Evolutionary conservation across 30 jellyfish, hydroid and myxozoan genomes (phyloP).

Genomic region (Catostylus mosaicus): DNA sequence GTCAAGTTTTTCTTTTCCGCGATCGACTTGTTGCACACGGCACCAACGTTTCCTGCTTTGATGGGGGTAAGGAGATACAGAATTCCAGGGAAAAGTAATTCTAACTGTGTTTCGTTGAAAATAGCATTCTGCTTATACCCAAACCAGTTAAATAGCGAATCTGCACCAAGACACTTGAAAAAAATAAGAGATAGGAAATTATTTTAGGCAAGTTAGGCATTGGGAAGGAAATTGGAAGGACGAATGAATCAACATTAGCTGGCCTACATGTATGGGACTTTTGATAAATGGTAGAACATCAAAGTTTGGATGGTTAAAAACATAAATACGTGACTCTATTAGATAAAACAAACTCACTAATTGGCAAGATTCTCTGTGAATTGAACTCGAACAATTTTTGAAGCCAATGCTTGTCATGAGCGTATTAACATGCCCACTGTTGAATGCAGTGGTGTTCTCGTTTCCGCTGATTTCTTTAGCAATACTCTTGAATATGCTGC

Average conservation of each 20-base stretch:
- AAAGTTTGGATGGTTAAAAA: not conserved
- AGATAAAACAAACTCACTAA: slow-evolving; percentile 24
- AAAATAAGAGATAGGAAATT: not conserved
- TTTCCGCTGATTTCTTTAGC: slow-evolving; percentile 28
- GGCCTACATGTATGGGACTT: slow-evolving; percentile 1
- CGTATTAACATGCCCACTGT: slow-evolving; percentile 4
- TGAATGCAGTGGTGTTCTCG: slow-evolving; percentile 15
- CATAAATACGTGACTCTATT: not conserved
- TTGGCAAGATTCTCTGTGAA: slow-evolving; percentile 28
- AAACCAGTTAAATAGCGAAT: slow-evolving; percentile 45
- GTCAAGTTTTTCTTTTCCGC: slow-evolving; percentile 39
- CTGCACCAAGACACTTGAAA: slow-evolving; percentile 48
- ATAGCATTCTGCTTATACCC: not conserved
- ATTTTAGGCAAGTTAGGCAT: not conserved
- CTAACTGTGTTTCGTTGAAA: slow-evolving; percentile 35
- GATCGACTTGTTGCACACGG: slow-evolving; percentile 79
- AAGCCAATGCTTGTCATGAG: slow-evolving; percentile 39
- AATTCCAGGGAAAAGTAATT: slow-evolving; percentile 43
- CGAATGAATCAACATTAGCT: not conserved
- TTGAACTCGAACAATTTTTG: slow-evolving; percentile 29
- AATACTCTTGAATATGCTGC: not conserved
- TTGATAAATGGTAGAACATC: not conserved
- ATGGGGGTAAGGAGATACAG: slow-evolving; percentile 61
- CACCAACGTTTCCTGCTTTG: slow-evolving; percentile 65
- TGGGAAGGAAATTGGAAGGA: not conserved